A percentile compares a stretch with the other conserved stretches of the same genome.
These are phyloP conservation scores for Sinocyclocheilus maitianheensis DNA, from an alignment of 2,113 vertebrate genomes.

Conservation along the genomic window DNA sequence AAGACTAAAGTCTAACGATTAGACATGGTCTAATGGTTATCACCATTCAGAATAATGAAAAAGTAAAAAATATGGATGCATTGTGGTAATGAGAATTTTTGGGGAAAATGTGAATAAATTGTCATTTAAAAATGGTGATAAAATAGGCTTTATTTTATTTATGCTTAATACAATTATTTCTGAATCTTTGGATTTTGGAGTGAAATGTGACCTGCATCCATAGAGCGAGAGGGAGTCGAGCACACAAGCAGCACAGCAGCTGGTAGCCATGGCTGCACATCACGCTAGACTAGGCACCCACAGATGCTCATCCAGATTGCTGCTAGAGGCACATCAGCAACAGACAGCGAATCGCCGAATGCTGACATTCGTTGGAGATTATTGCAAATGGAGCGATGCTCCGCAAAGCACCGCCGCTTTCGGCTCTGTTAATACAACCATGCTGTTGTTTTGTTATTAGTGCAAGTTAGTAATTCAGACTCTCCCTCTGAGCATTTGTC, in stretches of 20 bases:
- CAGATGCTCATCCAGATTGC: constrained; percentile 64
- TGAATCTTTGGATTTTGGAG: not conserved
- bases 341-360: constrained; percentile 55
- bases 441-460: constrained; percentile 58
- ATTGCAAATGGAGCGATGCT: constrained; percentile 54
- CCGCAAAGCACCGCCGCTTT: constrained; percentile 49
- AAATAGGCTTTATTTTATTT: not conserved
- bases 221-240: not conserved
- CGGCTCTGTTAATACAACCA: constrained; percentile 59
- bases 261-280: constrained; percentile 60
- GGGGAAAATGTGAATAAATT: not conserved
- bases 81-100: not conserved
- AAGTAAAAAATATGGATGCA: not conserved
- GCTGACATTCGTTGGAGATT: constrained; percentile 62
- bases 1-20: too few species aligned
- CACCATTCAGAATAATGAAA: not conserved
- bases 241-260: constrained; percentile 57
- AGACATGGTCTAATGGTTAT: too few species aligned
- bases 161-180: not conserved
- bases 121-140: not conserved
- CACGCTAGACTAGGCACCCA: constrained; percentile 59
- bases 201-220: constrained; percentile 37
- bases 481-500: constrained; percentile 41
- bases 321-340: constrained; percentile 56
- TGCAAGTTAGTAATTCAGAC: constrained; percentile 45